Evolutionary conservation across 2,888 invertebrate species (phyloP).

Genomic region (Nipponacmea schrenckii): DNA sequence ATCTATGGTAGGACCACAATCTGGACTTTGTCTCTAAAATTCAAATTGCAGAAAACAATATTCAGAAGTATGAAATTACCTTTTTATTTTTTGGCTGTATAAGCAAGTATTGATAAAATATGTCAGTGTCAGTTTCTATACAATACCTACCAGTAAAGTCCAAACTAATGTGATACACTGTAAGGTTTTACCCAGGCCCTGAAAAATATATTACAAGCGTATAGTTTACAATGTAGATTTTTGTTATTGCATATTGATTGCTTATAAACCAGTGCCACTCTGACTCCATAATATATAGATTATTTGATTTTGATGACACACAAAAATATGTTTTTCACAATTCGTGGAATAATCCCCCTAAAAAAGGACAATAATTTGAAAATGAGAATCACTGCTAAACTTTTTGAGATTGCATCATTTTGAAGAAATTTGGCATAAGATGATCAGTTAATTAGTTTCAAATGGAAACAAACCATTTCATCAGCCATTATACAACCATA

Average conservation of each 20-base stretch:
- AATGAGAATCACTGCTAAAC: too few relatives aligned
- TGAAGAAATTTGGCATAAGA: too few relatives aligned
- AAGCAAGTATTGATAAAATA: background rate
- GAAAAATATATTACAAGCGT: conserved; percentile 14
- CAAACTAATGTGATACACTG: conserved; percentile 96
- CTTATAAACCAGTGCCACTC: too few relatives aligned
- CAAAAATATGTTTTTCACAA: too few relatives aligned
- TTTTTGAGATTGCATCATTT: too few relatives aligned
- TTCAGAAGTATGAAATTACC: background rate
- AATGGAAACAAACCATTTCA: too few relatives aligned
- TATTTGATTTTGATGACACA: too few relatives aligned
- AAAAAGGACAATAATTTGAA: background rate
- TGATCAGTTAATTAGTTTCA: too few relatives aligned
- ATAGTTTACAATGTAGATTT: background rate
- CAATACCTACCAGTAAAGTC: conserved; percentile 78
- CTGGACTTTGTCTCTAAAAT: conserved; percentile 83
- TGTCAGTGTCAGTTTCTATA: background rate
- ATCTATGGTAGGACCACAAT: conserved; percentile 87
- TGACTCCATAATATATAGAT: too few relatives aligned
- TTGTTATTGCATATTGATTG: too few relatives aligned
- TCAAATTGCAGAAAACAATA: background rate
- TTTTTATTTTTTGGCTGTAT: background rate
- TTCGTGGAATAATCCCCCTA: too few relatives aligned
- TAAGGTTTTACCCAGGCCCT: conserved; percentile 93
- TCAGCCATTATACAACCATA: conserved; percentile 99